Base-by-base conservation (phyloP, 2,797 vertebrate species). In the Anolis apletophallus region DNA sequence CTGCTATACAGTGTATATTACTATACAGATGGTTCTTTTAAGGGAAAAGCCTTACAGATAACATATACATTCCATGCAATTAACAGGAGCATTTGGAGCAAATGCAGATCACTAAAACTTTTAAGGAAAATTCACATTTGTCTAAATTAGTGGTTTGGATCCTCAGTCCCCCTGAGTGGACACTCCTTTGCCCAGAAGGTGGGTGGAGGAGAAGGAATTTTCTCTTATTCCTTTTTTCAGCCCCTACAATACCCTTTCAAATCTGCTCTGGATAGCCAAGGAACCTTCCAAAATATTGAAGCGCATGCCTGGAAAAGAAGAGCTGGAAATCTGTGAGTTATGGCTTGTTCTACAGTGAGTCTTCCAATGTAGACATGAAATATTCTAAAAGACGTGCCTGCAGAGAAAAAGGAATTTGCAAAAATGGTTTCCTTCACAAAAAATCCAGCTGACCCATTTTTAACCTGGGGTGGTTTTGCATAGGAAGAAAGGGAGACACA, bases 391-490 rank as follows among this genome's bases (percentile, higher is more conserved):
- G 5, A 46, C 7, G 5, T 46, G 46, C 59, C 21, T 19, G 19
- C 59, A 61, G 19, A 10, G 57, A 80, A 80, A 4, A 3, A 36
- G 34, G 10, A 64, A 61, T 40, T 80, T 36, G 40, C 36, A 64
- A 80, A 46, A 29, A 29, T 4, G 23, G 23, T 26, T 29, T 46
- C 40, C 40, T 21, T 29, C 5, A 0, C 6, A 21, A 77, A 79
- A n/a, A 52, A 54, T 23, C 23, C 21, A 21, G 26, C 46, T 61
- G 79, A 89, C 12, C 21, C 64, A 92, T 91, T 93, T 89, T 93
- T 77, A 40, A 61, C 32, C 19, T 80, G 0, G n/a, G 67, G n/a
- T 6, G 13, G 12, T 32, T 68, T 68, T 32, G 67, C 67, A 13
- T 32, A 68, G 67, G n/a, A 68, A 68, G 16, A 68, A 32, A 32